These are phyloP conservation scores for Ondatra zibethicus DNA, from an alignment of 2,113 vertebrate genomes.

Conservation along the genomic window DNA sequence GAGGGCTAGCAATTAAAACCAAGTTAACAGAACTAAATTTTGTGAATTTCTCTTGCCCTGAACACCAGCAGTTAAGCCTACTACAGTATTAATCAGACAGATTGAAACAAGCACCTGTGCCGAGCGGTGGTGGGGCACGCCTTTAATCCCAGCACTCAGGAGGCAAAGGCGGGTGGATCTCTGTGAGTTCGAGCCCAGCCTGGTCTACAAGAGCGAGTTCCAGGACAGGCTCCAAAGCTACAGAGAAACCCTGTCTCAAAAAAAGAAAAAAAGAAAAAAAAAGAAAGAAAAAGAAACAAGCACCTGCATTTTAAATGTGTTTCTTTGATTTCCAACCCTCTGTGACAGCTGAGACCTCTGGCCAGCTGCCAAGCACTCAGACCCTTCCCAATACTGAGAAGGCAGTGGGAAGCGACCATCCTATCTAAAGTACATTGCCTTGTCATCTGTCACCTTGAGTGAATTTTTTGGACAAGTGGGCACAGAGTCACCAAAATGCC, in stretches of 20 bases:
- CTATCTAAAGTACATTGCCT: rapidly evolving
- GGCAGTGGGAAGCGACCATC: rapidly evolving
- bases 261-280: no score
- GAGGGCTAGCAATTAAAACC: slow-evolving; percentile 20
- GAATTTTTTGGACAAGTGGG: not conserved
- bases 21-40: not conserved
- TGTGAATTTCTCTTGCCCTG: not conserved
- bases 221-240: no score
- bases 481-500: not conserved
- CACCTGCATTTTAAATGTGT: not conserved
- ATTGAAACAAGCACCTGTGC: not conserved
- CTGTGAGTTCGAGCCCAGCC: no score
- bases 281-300: no score
- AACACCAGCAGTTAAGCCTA: not conserved
- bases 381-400: not conserved
- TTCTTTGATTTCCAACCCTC: not conserved
- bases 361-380: not conserved
- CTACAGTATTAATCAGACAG: not conserved
- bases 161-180: no score
- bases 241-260: no score
- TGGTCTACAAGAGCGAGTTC: no score
- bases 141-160: no score
- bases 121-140: no score
- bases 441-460: not conserved
- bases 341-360: not conserved